Percentiles rank a stretch among this genome's conserved stretches.
Evolutionary conservation across 2,797 vertebrate genomes (phyloP).

Genomic region (Thripadectes ignobilis): DNA sequence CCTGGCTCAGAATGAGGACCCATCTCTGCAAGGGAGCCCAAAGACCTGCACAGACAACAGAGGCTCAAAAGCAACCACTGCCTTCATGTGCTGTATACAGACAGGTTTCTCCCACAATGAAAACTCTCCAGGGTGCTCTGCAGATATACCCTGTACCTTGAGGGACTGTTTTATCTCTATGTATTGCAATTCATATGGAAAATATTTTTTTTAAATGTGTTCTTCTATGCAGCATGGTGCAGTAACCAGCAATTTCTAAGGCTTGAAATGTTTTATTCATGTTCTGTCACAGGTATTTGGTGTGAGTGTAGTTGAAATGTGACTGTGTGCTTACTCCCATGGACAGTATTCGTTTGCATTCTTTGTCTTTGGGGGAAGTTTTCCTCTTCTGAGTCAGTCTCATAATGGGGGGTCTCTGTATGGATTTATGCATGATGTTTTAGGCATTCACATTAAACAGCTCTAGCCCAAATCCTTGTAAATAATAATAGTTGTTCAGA

Average conservation of each 20-base stretch:
- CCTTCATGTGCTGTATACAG: background rate
- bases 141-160: background rate
- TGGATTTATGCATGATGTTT: background rate
- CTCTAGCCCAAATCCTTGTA: slow-evolving; percentile 11
- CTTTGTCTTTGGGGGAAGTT: background rate
- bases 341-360: background rate
- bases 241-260: background rate
- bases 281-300: background rate
- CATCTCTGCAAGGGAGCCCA: background rate
- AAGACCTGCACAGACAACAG: background rate
- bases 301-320: background rate
- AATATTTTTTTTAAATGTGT: background rate
- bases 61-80: background rate
- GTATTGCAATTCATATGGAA: background rate
- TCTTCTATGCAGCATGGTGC: background rate
- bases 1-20: background rate
- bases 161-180: background rate
- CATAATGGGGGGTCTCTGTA: background rate
- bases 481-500: slow-evolving; percentile 31
- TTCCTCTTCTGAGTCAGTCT: background rate
- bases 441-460: background rate
- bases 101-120: background rate
- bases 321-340: background rate
- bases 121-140: background rate
- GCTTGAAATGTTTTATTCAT: background rate